phyloP scores from a whole-genome alignment of 2,888 invertebrate genomes.

The Iselma pallidipennis region DNA sequence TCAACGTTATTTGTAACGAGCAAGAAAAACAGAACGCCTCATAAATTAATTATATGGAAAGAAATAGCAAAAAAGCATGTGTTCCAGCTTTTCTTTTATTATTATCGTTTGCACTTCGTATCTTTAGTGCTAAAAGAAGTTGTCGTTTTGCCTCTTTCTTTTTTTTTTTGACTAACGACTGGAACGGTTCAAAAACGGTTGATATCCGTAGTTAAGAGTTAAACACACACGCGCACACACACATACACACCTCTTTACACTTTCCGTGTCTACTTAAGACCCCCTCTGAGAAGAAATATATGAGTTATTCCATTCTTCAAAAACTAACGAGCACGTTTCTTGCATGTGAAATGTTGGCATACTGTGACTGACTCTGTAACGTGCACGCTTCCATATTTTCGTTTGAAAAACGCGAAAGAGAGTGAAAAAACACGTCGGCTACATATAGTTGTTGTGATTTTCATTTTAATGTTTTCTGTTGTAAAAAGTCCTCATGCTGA shows the following conservation, averaged over 20 bases:
- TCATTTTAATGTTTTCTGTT: no score
- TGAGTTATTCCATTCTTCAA: not conserved
- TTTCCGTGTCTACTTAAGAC: not conserved
- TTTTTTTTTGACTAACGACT: not conserved
- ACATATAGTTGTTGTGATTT: no score
- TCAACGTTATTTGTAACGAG: not conserved
- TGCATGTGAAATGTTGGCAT: not conserved
- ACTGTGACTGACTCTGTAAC: not conserved
- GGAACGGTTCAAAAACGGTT: not conserved
- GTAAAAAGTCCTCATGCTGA: no score
- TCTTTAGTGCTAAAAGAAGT: not conserved
- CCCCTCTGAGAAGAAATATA: not conserved
- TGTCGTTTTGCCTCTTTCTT: not conserved
- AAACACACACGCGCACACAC: no score
- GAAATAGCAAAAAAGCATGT: not conserved
- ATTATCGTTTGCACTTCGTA: not conserved
- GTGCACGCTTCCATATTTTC: not conserved
- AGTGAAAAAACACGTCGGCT: no score
- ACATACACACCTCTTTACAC: not conserved
- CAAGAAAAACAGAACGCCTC: not conserved
- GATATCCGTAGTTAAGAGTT: not conserved
- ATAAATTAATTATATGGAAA: not conserved
- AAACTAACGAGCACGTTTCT: not conserved
- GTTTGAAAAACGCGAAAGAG: not conserved
- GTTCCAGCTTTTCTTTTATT: not conserved